phyloP scores from a whole-genome alignment of 37 sponge, comb jelly and placozoan species.

The Tethya wilhelma region DNA sequence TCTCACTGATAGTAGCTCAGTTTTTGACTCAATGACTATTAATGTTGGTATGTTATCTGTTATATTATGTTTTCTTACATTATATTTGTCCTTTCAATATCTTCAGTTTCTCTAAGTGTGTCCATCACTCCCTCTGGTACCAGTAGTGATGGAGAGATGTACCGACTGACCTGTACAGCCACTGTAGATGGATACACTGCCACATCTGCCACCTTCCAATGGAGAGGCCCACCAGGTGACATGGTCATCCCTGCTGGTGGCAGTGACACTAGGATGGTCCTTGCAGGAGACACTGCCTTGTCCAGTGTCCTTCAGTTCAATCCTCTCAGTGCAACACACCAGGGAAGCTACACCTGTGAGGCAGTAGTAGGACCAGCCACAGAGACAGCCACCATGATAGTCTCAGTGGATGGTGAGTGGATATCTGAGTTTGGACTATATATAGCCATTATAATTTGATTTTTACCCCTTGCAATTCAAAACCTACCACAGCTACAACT shows the following conservation, averaged over 20 bases:
- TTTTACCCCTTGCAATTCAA: too few relatives aligned
- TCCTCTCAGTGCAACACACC: neutral
- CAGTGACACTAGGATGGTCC: neutral
- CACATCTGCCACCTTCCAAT: neutral
- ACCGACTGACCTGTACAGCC: neutral
- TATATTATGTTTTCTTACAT: neutral
- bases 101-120: neutral
- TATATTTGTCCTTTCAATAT: neutral
- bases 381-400: too few relatives aligned
- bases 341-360: neutral
- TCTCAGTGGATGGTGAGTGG: too few relatives aligned
- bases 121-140: neutral
- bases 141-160: neutral
- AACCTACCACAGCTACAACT: neutral
- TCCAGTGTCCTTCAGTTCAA: neutral
- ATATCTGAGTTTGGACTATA: too few relatives aligned
- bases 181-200: neutral
- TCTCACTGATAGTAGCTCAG: too few relatives aligned
- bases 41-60: neutral
- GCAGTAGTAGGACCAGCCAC: too few relatives aligned
- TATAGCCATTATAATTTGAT: too few relatives aligned
- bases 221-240: neutral
- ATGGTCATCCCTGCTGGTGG: neutral
- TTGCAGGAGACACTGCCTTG: neutral
- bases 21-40: too few relatives aligned